Evolutionary conservation across 2,113 vertebrate species (phyloP).

Genomic region (Rhadina sibilatrix): DNA sequence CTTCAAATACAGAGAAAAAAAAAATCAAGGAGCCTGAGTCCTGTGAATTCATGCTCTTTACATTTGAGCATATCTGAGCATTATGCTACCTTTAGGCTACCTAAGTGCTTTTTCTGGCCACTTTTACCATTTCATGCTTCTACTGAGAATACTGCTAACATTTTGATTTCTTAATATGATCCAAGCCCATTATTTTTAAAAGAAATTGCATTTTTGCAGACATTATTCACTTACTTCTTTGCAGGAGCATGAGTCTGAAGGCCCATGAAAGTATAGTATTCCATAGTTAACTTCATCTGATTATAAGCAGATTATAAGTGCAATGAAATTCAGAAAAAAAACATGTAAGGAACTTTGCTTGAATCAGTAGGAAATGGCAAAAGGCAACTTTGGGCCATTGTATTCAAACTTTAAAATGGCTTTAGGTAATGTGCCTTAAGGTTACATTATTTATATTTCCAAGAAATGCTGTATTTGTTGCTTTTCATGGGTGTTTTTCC

Average conservation of each 20-base stretch:
- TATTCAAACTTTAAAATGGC: not conserved
- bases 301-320: no score
- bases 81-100: not conserved
- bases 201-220: not conserved
- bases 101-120: not conserved
- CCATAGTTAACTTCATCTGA: not conserved
- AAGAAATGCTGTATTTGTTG: not conserved
- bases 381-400: not conserved
- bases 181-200: not conserved
- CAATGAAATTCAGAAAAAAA: not conserved
- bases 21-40: not conserved
- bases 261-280: not conserved
- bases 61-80: fast-evolving
- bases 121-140: not conserved
- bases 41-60: not conserved
- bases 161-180: not conserved
- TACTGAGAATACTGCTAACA: not conserved
- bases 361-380: not conserved
- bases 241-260: not conserved
- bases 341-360: not conserved
- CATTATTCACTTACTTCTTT: not conserved
- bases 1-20: not conserved
- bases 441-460: not conserved
- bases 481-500: not conserved
- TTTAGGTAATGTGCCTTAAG: not conserved